Evolutionary conservation across 1,140 invertebrate genomes (phyloP), one percentile per base, ranked within the genome.

Genomic region (Globodera ellingtonae): DNA sequence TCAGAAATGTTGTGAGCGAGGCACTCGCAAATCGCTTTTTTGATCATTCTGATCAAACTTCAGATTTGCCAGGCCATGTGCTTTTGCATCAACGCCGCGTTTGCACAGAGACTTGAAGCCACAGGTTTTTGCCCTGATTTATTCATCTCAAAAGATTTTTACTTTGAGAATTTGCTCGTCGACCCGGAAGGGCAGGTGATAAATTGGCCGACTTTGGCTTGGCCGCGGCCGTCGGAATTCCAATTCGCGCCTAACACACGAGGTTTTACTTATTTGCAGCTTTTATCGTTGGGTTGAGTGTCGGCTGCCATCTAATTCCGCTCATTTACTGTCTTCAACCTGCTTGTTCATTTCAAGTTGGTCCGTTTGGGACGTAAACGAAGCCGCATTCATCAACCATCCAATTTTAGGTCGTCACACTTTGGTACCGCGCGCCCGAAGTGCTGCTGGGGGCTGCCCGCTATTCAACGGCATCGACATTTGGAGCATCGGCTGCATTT

Each of bases 201-300:
- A 95, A 98, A 92, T 93, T 99, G 9, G 98, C 97, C 35, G 98
- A 99, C 91, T 99, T 99, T 92, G 98, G 98, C 76, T 91, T 99
- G 48, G 97, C 97, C 0, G n/a, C 92, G 98, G 94, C 94, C 3
- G 97, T 98, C 91, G 95, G 96, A 77, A 94, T 98, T 78, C 98
- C 98, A 15, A 79, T 88, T 7, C 91, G 97, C 82, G 94, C 96
- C 62, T 99, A 98, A 99, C 98, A 2, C 97, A 99, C 90, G 98
- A 99, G 92, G 85, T 84, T 48, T 50, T n/a, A n/a, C n/a, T n/a
- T n/a, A n/a, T n/a, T n/a, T n/a, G n/a, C n/a, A n/a, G n/a, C n/a
- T n/a, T n/a, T n/a, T n/a, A n/a, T n/a, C n/a, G n/a, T n/a, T n/a
- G n/a, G n/a, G n/a, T n/a, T n/a, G n/a, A n/a, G n/a, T n/a, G n/a